These are phyloP conservation scores for Nebria salina DNA, from an alignment of 2,888 invertebrate genomes.

Conservation along the genomic window DNA sequence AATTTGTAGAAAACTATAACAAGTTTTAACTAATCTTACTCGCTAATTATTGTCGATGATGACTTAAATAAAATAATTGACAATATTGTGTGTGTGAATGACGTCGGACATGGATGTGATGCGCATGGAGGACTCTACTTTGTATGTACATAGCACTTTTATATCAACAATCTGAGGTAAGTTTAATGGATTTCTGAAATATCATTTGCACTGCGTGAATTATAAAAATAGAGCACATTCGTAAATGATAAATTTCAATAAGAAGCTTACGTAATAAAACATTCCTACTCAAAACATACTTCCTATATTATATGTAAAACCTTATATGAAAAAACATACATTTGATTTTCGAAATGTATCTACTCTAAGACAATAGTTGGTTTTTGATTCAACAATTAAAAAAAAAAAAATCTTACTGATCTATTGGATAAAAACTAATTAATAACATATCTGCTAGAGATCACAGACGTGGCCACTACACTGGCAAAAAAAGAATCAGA, in stretches of 20 bases:
- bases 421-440: background rate
- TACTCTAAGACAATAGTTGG: too few species aligned
- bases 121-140: background rate
- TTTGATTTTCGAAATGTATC: background rate
- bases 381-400: too few species aligned
- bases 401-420: background rate
- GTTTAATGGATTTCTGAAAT: background rate
- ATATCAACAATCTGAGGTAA: background rate
- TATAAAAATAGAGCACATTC: background rate
- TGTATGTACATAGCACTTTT: background rate
- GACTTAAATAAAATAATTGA: background rate
- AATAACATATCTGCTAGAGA: conserved; percentile 44
- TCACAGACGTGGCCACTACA: conserved; percentile 49
- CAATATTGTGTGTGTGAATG: background rate
- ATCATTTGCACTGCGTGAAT: background rate
- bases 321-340: background rate
- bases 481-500: conserved; percentile 46
- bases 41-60: conserved; percentile 16
- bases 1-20: conserved; percentile 14
- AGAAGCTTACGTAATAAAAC: background rate
- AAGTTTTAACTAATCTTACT: conserved; percentile 6
- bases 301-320: background rate
- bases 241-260: background rate
- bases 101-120: background rate
- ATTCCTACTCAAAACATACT: background rate